Percentiles rank a stretch among this genome's conserved stretches.
Evolutionary conservation across 2,888 invertebrate species (phyloP).

Genomic region (Acleris laterana): DNA sequence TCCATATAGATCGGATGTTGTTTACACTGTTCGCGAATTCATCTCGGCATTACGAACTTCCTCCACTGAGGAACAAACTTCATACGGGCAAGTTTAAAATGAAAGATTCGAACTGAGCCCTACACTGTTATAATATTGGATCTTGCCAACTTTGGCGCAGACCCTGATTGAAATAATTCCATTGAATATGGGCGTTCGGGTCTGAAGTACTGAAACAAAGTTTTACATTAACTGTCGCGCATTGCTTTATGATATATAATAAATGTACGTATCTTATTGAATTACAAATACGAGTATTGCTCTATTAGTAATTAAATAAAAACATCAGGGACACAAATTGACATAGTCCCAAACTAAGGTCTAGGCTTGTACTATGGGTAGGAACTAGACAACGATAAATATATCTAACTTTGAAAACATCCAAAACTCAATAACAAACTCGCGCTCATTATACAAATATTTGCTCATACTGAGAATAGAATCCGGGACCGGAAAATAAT

Average conservation of each 20-base stretch:
- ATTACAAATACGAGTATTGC: not conserved
- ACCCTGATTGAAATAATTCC: conserved; percentile 34
- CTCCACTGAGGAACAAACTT: conserved; percentile 45
- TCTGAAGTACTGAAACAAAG: conserved; percentile 17
- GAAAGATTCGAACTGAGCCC: conserved; percentile 62
- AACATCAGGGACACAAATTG: too few species aligned
- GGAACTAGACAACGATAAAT: too few species aligned
- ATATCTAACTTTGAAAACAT: too few species aligned
- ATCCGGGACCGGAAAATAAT: too few species aligned
- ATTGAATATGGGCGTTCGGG: conserved; percentile 29
- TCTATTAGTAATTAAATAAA: too few species aligned
- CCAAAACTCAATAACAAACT: too few species aligned
- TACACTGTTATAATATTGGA: conserved; percentile 54
- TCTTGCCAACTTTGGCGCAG: conserved; percentile 41
- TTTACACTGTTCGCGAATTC: conserved; percentile 46
- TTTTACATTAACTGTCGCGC: conserved; percentile 14
- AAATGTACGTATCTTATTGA: too few species aligned
- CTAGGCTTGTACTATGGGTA: too few species aligned
- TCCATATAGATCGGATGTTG: conserved; percentile 41
- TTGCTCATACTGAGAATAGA: too few species aligned
- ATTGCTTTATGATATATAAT: not conserved
- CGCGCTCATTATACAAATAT: too few species aligned
- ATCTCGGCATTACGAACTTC: conserved; percentile 46
- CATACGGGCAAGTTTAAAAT: conserved; percentile 66
- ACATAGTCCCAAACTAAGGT: too few species aligned